Conservation (phyloP, 2,113 vertebrate genomes). For the Beaufortia kweichowensis region DNA sequence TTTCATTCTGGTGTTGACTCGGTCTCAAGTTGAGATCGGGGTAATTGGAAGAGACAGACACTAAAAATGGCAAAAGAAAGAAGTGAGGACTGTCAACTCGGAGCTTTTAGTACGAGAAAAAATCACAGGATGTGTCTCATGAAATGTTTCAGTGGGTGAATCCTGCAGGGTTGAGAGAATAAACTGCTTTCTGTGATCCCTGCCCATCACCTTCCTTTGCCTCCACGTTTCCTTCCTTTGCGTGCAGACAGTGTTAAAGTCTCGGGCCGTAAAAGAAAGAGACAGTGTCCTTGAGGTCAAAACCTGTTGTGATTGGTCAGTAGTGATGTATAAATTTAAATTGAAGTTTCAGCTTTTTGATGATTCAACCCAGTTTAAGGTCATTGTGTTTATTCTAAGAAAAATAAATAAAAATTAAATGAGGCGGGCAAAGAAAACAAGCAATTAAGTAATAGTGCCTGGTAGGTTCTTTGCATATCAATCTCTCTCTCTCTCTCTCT, state of each 20-base stretch:
- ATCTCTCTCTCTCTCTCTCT: neutral
- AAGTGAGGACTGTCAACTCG: constrained; percentile 18
- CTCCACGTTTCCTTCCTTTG: neutral
- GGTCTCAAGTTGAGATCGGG: constrained; percentile 2
- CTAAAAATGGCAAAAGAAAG: constrained; percentile 11
- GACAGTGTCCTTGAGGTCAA: neutral
- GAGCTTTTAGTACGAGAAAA: neutral
- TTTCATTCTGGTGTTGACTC: constrained; percentile 41
- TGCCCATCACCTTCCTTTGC: neutral
- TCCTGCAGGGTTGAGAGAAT: constrained; percentile 19
- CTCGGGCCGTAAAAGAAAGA: constrained; percentile 11
- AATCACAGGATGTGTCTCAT: constrained; percentile 38
- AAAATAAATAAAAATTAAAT: neutral
- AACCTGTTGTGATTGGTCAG: constrained; percentile 9
- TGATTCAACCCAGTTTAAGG: neutral
- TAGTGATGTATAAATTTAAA: neutral
- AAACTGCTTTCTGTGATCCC: constrained; percentile 39
- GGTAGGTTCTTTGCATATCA: constrained; percentile 2
- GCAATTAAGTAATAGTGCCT: neutral
- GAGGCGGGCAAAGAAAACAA: constrained; percentile 4
- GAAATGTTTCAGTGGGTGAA: constrained; percentile 32
- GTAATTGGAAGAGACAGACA: constrained; percentile 41
- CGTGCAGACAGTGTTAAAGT: constrained; percentile 27
- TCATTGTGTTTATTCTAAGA: neutral
- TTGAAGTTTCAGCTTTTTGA: too few species aligned